Evolutionary conservation across 1,140 invertebrate species (phyloP).

Genomic region (Radopholus similis): DNA sequence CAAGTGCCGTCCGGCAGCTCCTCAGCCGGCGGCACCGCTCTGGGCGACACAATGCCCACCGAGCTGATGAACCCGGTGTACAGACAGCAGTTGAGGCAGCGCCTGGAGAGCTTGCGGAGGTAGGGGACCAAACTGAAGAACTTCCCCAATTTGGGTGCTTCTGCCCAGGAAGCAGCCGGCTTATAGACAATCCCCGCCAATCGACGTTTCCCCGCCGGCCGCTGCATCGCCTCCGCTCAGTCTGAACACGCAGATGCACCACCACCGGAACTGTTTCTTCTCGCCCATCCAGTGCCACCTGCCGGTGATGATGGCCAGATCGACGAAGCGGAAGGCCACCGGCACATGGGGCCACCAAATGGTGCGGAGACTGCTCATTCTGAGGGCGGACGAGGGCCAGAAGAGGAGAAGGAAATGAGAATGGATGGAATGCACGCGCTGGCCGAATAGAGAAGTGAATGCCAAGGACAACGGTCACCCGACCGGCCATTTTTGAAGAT

Average conservation of each 20-base stretch:
- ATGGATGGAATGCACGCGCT: background rate
- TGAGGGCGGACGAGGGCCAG: background rate
- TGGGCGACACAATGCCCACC: background rate
- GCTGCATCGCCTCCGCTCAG: background rate
- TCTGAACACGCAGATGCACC: background rate
- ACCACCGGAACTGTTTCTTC: slow-evolving; percentile 6
- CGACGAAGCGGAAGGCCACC: background rate
- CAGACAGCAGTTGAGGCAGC: background rate
- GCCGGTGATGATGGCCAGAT: background rate
- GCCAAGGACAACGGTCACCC: background rate
- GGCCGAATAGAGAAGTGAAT: background rate
- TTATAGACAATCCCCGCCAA: background rate
- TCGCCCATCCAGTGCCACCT: slow-evolving; percentile 16
- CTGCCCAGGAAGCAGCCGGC: background rate
- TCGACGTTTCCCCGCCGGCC: background rate
- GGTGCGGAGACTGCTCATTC: background rate
- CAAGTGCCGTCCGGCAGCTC: too few relatives aligned
- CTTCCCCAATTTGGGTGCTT: background rate
- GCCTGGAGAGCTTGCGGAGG: background rate
- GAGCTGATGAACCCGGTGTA: background rate
- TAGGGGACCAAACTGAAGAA: background rate
- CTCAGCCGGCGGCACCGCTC: too few relatives aligned
- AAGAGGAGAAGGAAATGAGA: background rate
- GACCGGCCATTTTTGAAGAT: too few relatives aligned
- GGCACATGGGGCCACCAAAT: background rate